Base-by-base conservation (phyloP, 1,140 invertebrate species). In the Aphelinus atriplicis region DNA sequence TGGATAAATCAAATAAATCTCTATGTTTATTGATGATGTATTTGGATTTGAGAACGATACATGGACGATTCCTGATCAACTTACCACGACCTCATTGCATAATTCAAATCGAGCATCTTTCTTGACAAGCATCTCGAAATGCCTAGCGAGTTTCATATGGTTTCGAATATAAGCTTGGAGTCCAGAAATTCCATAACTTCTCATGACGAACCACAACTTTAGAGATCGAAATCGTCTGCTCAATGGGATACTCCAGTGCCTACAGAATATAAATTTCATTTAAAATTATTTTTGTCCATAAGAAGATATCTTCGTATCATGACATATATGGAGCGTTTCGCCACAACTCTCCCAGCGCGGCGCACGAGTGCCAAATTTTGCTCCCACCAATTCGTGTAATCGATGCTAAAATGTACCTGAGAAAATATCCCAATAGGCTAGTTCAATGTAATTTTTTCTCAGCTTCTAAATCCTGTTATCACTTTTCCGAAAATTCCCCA, bases 241-340 rank as follows among this genome's bases (percentile, higher is more conserved):
- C 47, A 99, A 88, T 10, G 98, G 96, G 82, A 99, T 97, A 63
- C 97, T 97, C 98, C 98, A 99, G 87, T 99, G 97, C 82, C 97
- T 87, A 7, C 78, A 76, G 71, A 64, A 3, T 78, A 79, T 67
- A 72, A 70, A 72, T 70, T 60, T 55, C 6, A 71, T 10, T 45
- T 66, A 46, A 58, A 45, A 43, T 67, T 67, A 26, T 26, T 26
- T 26, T 26, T 26, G 26, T 26, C 26, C 26, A 26, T 26, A 26
- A 26, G 26, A 26, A 26, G 26, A 26, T 26, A 26, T 26, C 5
- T 10, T 55, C 1, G 53, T 7, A 55, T 55, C 10, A 55, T 82
- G 82, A 86, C 73, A 79, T 85, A 26, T 26, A 26, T 26, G 26
- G 26, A 26, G 26, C 26, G 26, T 26, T 26, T 26, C 26, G 26